A percentile compares a stretch with the other conserved stretches of the same genome.
Evolutionary conservation across 2,888 invertebrate species (phyloP).

Genomic region (Cryptocephalus moraei): DNA sequence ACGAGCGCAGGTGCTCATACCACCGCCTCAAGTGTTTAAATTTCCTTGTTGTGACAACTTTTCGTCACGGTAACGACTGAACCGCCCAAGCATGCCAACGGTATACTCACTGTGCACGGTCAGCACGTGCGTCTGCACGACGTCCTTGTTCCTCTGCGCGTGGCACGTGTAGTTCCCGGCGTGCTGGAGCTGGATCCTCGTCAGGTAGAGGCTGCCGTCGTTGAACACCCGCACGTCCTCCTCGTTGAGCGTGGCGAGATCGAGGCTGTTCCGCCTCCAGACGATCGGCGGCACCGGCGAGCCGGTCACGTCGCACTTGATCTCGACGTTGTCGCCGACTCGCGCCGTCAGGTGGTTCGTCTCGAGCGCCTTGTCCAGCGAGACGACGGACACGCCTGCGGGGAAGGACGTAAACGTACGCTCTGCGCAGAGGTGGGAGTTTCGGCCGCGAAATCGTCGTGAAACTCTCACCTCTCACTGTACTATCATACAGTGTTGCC

Average conservation of each 20-base stretch:
- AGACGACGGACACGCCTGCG: constrained; percentile 59
- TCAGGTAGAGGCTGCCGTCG: constrained; percentile 65
- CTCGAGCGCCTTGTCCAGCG: constrained; percentile 60
- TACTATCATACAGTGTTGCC: no score
- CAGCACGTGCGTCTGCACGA: constrained; percentile 63
- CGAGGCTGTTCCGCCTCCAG: constrained; percentile 59
- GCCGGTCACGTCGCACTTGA: constrained; percentile 66
- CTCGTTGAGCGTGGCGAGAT: constrained; percentile 49
- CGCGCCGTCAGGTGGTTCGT: constrained; percentile 59
- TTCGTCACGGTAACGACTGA: no score
- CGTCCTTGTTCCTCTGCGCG: constrained; percentile 58
- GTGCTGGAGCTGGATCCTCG: constrained; percentile 60
- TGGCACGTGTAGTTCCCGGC: constrained; percentile 71
- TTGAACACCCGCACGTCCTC: constrained; percentile 58
- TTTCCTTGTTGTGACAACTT: no score
- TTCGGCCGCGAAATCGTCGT: no score
- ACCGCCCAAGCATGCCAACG: no score
- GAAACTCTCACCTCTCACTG: no score
- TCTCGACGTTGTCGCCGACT: constrained; percentile 66
- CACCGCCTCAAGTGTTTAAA: no score
- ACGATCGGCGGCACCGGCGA: constrained; percentile 59
- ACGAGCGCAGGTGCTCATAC: no score
- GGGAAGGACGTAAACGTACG: no score
- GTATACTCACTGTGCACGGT: constrained; percentile 57
- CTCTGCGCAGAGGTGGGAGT: no score